These are phyloP conservation scores for Engraulis encrasicolus DNA, from an alignment of 2,113 vertebrate species.

Conservation along the genomic window DNA sequence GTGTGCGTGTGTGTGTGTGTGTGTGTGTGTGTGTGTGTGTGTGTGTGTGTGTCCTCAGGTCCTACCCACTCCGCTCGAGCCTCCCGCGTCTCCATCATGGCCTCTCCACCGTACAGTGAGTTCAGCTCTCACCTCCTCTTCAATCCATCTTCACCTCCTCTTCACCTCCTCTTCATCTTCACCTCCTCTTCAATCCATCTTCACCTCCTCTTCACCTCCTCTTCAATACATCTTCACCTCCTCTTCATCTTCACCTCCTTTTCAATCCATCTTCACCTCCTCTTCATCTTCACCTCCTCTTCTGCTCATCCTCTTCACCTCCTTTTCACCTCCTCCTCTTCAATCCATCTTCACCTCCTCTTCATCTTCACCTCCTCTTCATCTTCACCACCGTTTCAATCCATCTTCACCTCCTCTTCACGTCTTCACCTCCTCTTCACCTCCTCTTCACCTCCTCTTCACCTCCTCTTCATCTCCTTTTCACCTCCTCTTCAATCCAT, in stretches of 20 bases:
- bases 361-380: neutral
- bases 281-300: neutral
- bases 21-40: no score
- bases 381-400: neutral
- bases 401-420: neutral
- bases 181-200: neutral
- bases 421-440: neutral
- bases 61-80: constrained; percentile 26
- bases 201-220: neutral
- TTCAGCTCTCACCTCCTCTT: neutral
- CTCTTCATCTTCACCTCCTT: neutral
- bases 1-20: no score
- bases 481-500: no score
- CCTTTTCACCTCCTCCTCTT: no score
- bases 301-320: no score
- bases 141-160: neutral
- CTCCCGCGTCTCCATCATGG: constrained; percentile 26
- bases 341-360: no score
- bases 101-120: neutral
- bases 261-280: neutral
- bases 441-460: neutral
- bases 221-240: neutral
- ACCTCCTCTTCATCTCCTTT: no score
- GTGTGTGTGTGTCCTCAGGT: neutral
- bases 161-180: neutral